A percentile compares a stretch with the other conserved stretches of the same genome.
Evolutionary conservation across 2,797 vertebrate species (phyloP).

Genomic region (Sebastes aleutianus): DNA sequence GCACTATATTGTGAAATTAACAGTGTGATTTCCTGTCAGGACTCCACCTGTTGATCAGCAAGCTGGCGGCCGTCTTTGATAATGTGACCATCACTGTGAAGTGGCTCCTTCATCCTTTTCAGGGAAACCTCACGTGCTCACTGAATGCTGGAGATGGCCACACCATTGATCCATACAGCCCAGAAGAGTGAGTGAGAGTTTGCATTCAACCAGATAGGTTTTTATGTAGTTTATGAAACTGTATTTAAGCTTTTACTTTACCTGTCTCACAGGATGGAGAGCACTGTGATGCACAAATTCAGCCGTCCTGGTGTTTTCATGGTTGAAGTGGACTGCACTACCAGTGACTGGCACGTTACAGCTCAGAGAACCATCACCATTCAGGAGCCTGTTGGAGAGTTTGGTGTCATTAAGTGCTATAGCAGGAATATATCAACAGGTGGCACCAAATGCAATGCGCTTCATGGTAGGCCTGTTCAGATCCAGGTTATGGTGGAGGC

Average conservation of each 20-base stretch:
- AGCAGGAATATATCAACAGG: slow-evolving; percentile 76
- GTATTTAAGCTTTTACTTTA: not conserved
- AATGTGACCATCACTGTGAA: slow-evolving; percentile 87
- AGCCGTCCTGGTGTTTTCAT: slow-evolving; percentile 83
- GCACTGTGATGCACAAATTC: slow-evolving; percentile 86
- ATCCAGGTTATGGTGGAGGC: slow-evolving; percentile 84
- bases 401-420: slow-evolving; percentile 82
- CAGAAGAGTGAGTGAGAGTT: slow-evolving; percentile 81
- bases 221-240: not conserved
- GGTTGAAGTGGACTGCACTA: slow-evolving; percentile 90
- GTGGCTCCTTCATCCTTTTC: slow-evolving; percentile 92
- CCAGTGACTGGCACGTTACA: slow-evolving; percentile 91
- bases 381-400: slow-evolving; percentile 78
- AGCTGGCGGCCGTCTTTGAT: slow-evolving; percentile 83
- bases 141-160: slow-evolving; percentile 90
- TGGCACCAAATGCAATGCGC: slow-evolving; percentile 75
- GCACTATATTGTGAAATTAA: not conserved
- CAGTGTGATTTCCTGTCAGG: slow-evolving; percentile 73
- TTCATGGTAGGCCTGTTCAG: slow-evolving; percentile 77
- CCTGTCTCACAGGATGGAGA: slow-evolving; percentile 74
- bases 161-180: slow-evolving; percentile 89
- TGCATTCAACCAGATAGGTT: not conserved
- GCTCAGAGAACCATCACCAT: slow-evolving; percentile 86
- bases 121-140: slow-evolving; percentile 92
- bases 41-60: slow-evolving; percentile 82